Evolutionary conservation across 1,140 invertebrate species (phyloP), one percentile per base, ranked within the genome.

Genomic region (Dendrolimus punctatus): DNA sequence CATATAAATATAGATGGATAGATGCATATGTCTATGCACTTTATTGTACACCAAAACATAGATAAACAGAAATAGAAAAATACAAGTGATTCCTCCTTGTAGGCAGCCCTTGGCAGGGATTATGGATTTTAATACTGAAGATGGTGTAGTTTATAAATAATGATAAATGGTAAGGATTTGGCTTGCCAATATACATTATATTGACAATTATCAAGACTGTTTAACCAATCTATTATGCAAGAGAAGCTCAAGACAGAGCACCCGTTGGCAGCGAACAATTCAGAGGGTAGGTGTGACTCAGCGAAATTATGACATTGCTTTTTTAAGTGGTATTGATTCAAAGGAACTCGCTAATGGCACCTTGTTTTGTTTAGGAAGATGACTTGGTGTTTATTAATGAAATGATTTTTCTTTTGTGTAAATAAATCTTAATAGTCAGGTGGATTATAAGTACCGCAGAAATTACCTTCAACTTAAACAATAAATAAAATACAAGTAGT

Each of bases 361-460:
- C 68, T 69, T 70, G 72, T 80, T 73, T 83, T 80, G 68, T 70
- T 72, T 64, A 62, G 68, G 70, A 74, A 62, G 67, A 82, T 79
- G 78, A 80, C 71, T 62, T 8, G 47, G 42, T 60, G 66, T 65
- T 64, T 69, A 23, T 23, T 23, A 23, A 23, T 23, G 23, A 23
- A 23, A 23, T 23, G 23, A 23, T 23, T 23, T 23, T 23, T 23
- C 23, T 23, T 23, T 23, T 23, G 23, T 23, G 23, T 23, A 23
- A 23, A 23, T 23, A 23, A 23, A 23, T 1, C 3, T 23, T 23
- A 23, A 23, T 23, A 23, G 23, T 23, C 23, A 23, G 23, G 23
- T 23, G 23, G 23, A 23, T 23, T 23, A 23, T 23, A 23, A 23
- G 23, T 58, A 56, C 49, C 39, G 9, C 38, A 47, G 7, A 46